Evolutionary conservation across 1,140 invertebrate genomes (phyloP), one percentile per base, ranked within the genome.

Genomic region (Zaprionus lachaisei): DNA sequence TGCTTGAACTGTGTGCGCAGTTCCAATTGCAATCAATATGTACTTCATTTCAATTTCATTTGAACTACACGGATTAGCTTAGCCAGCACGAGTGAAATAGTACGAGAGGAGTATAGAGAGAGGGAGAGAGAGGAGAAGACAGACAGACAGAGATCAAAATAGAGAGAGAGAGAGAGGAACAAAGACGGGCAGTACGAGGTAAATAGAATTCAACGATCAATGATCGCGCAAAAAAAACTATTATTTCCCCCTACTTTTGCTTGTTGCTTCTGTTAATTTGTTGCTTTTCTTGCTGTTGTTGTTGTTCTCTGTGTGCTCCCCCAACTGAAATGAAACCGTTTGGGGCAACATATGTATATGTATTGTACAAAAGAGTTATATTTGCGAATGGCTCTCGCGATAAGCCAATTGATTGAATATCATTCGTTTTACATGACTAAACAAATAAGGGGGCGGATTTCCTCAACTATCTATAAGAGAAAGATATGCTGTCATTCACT

Each of bases 11-110:
- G 38, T 41, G n/a, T 17, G 41, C 41, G 41, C 41, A 47, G 41
- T 47, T 47, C n/a, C 41, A 47, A 47, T 47, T 47, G 41, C 41
- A 17, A 47, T 47, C 41, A 47, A 47, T 47, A 47, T 47, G 41
- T 47, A 47, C 41, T 47, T 47, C 15, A 17, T 47, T 47, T 47
- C 41, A 47, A 47, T 47, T 47, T 47, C 41, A 47, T 47, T 47
- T 47, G 41, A 47, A 47, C n/a, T 47, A 47, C n/a, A n/a, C 41
- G 41, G 41, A 47, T 47, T 17, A 47, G 41, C 41, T 47, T 17
- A 38, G 17, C n/a, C 24, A 47, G 20, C 44, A 14, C 26, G n/a
- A 47, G 20, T n/a, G 0, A 17, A 7, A 47, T 20, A 17, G 41
- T n/a, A 7, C 4, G 7, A 17, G 41, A 17, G 5, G 26, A 28